Percentiles rank a stretch among this genome's conserved stretches.
These are phyloP conservation scores for Myiotriccus ornatus DNA, from an alignment of 2,797 vertebrate species.

Conservation along the genomic window DNA sequence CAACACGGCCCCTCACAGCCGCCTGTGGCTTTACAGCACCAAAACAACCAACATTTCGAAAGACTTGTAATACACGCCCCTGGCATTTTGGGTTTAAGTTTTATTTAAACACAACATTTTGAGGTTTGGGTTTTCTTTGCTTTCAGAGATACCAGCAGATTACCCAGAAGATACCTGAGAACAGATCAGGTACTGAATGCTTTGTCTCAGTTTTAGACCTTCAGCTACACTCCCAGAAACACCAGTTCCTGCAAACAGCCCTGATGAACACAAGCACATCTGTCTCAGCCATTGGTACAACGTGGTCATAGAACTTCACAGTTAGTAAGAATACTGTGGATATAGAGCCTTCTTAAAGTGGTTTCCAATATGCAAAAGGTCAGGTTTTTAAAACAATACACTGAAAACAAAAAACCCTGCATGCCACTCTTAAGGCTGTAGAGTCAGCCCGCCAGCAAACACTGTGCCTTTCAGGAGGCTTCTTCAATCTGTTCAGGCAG, in stretches of 20 bases:
- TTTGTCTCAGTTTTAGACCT: background rate
- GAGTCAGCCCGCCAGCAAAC: background rate
- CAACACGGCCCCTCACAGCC: background rate
- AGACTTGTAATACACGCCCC: background rate
- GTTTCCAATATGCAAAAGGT: background rate
- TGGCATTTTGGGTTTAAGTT: background rate
- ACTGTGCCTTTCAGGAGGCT: fast-evolving
- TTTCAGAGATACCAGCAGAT: background rate
- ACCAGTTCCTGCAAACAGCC: background rate
- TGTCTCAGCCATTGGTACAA: background rate
- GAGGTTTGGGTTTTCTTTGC: background rate
- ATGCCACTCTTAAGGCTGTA: background rate
- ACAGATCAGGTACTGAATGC: background rate
- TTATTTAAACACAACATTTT: background rate
- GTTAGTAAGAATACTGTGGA: background rate
- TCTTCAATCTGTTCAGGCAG: background rate
- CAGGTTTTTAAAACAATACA: background rate
- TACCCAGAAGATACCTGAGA: background rate
- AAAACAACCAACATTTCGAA: background rate
- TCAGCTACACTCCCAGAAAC: background rate
- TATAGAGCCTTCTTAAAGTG: background rate
- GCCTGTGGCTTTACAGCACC: background rate
- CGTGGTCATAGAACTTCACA: fast-evolving
- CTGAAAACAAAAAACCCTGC: background rate
- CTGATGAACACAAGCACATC: fast-evolving